Conservation (phyloP, 2,797 vertebrate genomes). For the Sebastes aleutianus region DNA sequence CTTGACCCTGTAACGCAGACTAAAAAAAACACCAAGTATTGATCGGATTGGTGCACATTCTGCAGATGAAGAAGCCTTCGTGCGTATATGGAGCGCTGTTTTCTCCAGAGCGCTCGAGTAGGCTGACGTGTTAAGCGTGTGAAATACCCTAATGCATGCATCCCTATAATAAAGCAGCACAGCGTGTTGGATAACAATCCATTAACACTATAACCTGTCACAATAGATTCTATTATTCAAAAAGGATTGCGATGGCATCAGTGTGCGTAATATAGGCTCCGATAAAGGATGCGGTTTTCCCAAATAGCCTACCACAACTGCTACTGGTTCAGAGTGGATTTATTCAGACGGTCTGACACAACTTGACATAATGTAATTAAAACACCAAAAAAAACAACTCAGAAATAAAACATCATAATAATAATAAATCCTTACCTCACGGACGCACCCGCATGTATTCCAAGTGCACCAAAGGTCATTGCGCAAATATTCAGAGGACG, state of each 20-base stretch:
- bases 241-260: background rate
- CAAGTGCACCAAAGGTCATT: conserved; percentile 76
- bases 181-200: background rate
- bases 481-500: conserved; percentile 67
- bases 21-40: background rate
- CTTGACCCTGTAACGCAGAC: background rate
- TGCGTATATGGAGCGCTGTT: conserved; percentile 1
- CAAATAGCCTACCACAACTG: background rate
- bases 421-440: conserved; percentile 61
- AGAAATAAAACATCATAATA: background rate
- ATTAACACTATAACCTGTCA: background rate
- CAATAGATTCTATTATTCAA: background rate
- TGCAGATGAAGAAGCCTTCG: background rate
- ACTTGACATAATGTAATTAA: conserved; percentile 29
- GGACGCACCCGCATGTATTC: conserved; percentile 53
- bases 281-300: background rate
- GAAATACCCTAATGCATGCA: background rate
- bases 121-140: conserved; percentile 15
- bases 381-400: background rate
- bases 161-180: background rate
- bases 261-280: conserved; percentile 40
- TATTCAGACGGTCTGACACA: background rate
- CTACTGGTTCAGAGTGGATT: background rate
- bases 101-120: conserved; percentile 11
- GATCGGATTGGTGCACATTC: conserved; percentile 13